A percentile compares a stretch with the other conserved stretches of the same genome.
Evolutionary conservation across 2,888 invertebrate genomes (phyloP).

Genomic region (Hypolimnas misippus): DNA sequence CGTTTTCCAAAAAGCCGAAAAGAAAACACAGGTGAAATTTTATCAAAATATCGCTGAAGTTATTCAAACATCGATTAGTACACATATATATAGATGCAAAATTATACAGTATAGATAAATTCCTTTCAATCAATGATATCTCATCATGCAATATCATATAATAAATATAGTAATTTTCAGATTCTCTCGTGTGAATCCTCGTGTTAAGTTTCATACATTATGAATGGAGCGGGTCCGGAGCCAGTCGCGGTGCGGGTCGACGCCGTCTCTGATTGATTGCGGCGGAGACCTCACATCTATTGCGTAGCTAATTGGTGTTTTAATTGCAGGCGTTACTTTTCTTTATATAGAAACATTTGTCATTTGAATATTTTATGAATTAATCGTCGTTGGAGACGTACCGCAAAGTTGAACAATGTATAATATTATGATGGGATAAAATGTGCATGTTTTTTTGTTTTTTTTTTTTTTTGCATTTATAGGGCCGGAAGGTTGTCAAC

Average conservation of each 20-base stretch:
- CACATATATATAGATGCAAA: no score
- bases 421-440: background rate
- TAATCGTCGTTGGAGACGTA: background rate
- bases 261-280: conserved; percentile 60
- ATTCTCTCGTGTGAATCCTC: conserved; percentile 42
- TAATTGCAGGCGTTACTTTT: conserved; percentile 35
- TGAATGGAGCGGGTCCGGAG: conserved; percentile 54
- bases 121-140: no score
- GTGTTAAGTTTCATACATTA: conserved; percentile 63
- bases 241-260: conserved; percentile 41
- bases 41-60: no score
- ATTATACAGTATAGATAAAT: background rate
- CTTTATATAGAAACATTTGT: conserved; percentile 6
- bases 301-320: conserved; percentile 53
- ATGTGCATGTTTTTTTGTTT: no score
- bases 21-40: no score
- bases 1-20: no score
- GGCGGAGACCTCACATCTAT: conserved; percentile 47
- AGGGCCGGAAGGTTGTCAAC: no score
- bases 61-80: no score
- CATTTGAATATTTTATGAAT: background rate
- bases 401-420: background rate
- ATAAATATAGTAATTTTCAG: background rate
- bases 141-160: background rate
- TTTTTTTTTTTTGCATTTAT: no score